Evolutionary conservation across 2,888 invertebrate genomes (phyloP).

Genomic region (Gymnocheta viridis): DNA sequence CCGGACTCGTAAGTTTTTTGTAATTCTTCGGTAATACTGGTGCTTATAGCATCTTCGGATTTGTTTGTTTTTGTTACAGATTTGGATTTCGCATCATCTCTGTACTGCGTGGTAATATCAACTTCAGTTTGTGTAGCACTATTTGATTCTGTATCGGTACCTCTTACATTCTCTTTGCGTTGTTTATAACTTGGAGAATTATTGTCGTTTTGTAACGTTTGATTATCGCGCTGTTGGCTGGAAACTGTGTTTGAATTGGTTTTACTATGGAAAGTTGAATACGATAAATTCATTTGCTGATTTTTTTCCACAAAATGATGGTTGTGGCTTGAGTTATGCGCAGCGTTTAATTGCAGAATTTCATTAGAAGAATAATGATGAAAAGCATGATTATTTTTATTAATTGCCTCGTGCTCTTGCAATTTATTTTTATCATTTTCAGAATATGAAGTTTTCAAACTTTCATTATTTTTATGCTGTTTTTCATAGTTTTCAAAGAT

Average conservation of each 20-base stretch:
- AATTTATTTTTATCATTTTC: neutral
- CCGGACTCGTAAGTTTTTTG: conserved; percentile 67
- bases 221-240: neutral
- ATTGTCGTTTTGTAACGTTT: neutral
- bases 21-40: conserved; percentile 69
- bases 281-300: neutral
- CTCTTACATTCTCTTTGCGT: neutral
- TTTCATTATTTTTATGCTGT: conserved; percentile 3
- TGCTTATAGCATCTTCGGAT: neutral
- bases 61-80: neutral
- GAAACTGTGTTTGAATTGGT: neutral
- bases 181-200: neutral
- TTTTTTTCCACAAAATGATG: neutral
- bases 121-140: conserved; percentile 20
- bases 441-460: neutral
- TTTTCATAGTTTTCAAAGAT: conserved; percentile 27
- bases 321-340: neutral
- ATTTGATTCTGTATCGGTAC: neutral
- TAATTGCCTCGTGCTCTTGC: neutral
- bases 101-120: too few relatives aligned
- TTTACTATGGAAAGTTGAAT: neutral
- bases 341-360: neutral
- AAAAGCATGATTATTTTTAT: neutral
- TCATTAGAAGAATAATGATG: neutral
- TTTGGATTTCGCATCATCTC: neutral